phyloP scores from a whole-genome alignment of 2,113 vertebrate genomes.

The Sphaerodactylus townsendi region DNA sequence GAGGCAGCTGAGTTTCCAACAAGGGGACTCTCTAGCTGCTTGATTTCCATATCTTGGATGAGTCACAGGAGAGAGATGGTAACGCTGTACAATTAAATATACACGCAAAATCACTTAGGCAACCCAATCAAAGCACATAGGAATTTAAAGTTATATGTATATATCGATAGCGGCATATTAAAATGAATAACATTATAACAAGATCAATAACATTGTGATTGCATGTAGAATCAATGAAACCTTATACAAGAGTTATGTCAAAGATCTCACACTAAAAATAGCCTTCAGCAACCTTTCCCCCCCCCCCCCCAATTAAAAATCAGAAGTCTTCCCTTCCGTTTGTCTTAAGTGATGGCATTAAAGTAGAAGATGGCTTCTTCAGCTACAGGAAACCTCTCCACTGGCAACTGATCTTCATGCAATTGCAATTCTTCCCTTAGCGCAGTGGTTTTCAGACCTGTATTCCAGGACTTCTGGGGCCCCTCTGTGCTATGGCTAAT shows the following conservation, averaged over 20 bases:
- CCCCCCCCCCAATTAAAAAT: too few species aligned
- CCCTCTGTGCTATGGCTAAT: neutral
- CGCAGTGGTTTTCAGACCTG: neutral
- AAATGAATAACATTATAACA: neutral
- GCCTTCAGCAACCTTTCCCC: neutral
- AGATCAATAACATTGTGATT: neutral
- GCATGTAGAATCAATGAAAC: neutral
- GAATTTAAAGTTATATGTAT: neutral
- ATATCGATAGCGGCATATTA: neutral
- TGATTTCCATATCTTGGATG: neutral
- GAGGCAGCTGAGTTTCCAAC: neutral
- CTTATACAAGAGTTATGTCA: neutral
- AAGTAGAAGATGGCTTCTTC: neutral
- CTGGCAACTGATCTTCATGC: neutral
- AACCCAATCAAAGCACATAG: neutral
- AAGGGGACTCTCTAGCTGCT: neutral
- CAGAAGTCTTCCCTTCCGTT: neutral
- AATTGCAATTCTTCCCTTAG: neutral
- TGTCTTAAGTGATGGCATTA: neutral
- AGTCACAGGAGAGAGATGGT: neutral
- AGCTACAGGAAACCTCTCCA: too few species aligned
- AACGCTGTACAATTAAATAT: neutral
- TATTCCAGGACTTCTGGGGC: neutral
- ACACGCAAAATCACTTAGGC: neutral
- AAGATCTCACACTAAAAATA: neutral